Percentiles rank a stretch among this genome's conserved stretches.
Conservation (phyloP, 2,113 vertebrate species). For the Pelobates fuscus region DNA sequence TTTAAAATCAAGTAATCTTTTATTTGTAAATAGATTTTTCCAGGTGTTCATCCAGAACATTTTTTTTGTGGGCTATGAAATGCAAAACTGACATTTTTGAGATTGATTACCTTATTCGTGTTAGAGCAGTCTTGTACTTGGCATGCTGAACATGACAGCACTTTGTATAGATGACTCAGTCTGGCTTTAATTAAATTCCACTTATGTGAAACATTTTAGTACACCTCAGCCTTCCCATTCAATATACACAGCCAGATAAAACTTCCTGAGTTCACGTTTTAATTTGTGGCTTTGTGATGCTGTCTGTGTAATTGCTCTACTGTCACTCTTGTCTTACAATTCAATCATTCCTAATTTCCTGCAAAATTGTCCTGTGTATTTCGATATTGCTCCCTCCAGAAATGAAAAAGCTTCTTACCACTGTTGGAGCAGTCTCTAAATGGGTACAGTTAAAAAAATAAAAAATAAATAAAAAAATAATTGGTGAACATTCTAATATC, state of each 20-base stretch:
- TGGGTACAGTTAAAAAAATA: background rate
- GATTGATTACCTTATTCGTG: constrained; percentile 64
- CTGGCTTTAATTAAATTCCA: constrained; percentile 20
- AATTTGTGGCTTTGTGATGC: constrained; percentile 43
- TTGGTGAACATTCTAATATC: constrained; percentile 20
- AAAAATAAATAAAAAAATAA: background rate
- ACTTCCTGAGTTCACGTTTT: constrained; percentile 30
- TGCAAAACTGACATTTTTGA: constrained; percentile 60
- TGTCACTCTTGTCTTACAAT: constrained; percentile 20
- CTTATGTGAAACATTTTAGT: constrained; percentile 30
- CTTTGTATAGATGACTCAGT: constrained; percentile 40
- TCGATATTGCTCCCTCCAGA: constrained; percentile 1
- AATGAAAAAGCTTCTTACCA: constrained; percentile 1
- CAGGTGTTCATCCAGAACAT: constrained; percentile 58
- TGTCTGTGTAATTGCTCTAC: constrained; percentile 33
- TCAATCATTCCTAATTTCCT: constrained; percentile 22
- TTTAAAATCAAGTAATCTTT: constrained; percentile 62
- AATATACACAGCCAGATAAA: constrained; percentile 7
- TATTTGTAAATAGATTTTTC: constrained; percentile 67
- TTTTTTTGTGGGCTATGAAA: constrained; percentile 57
- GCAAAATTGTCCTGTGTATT: constrained; percentile 4
- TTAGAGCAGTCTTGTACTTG: constrained; percentile 65
- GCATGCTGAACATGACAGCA: constrained; percentile 52
- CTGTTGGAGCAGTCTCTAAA: background rate
- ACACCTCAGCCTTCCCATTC: constrained; percentile 29